Evolutionary conservation across 2,797 vertebrate genomes (phyloP), one percentile per base, ranked within the genome.

Genomic region (Spondyliosoma cantharus): DNA sequence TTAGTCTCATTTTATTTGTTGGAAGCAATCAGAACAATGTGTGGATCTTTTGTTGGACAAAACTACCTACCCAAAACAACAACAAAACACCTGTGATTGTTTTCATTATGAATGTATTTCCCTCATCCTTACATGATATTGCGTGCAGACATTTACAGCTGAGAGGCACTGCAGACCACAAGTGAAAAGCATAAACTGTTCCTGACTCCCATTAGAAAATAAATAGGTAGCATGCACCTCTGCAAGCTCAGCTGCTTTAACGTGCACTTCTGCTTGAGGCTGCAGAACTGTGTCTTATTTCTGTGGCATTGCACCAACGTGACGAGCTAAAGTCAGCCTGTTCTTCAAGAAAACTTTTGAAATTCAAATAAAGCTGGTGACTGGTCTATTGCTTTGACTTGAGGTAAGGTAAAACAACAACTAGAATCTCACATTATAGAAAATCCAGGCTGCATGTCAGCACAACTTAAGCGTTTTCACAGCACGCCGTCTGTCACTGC

Each of bases 381-480:
- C 5, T 1, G 22, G n/a, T 16, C 12, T 2, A 69, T 17, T 42
- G 45, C 7, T 75, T 64, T 48, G 48, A 60, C 68, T 57, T 25
- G 19, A 45, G 20, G 24, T 24, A 53, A 24, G 16, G 37, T n/a
- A 65, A 63, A 64, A 65, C 42, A 63, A 59, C 62, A 68, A 62
- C 32, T 48, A 12, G 14, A 48, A 12, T 29, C 24, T 61, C 29
- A 45, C 25, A 64, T 37, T 8, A n/a, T 7, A 46, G 25, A 70
- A 67, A 43, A 20, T 52, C 50, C 49, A 45, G 52, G 50, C 57
- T 0, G 53, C 24, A 42, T 66, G 74, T 86, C 70, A 57, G 69
- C 73, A 52, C 68, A 45, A 60, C 72, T 60, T 4, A 13, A 57
- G 32, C 32, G 4, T 74, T 74, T 61, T 86, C 76, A 45, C 54